Base-by-base conservation (phyloP, 2,797 vertebrate genomes). In the Urocyon cinereoargenteus region DNA sequence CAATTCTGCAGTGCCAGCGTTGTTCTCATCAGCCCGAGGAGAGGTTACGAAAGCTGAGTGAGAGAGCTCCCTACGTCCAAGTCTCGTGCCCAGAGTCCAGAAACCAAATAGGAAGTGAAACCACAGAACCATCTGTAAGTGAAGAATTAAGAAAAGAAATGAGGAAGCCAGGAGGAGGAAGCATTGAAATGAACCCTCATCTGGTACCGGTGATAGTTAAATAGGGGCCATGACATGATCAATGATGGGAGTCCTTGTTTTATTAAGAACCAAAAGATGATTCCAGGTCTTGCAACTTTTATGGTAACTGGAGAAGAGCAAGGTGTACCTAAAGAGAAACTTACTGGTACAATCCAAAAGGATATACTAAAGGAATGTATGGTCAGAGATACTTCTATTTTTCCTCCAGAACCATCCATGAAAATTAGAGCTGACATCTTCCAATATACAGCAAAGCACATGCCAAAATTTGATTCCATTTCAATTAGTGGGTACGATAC, bases 301-400 rank as follows among this genome's bases (percentile, higher is more conserved):
- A 99, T 99, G 21, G 99, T 99, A 95, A 99, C 99, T 0, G 99
- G 99, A 26, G 99, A 99, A 98, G 99, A 99, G 95, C 99, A 99
- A 98, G 99, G 99, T 0, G 99, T 99, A 40, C 97, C 99, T 66
- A 99, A 99, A 97, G 99, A 99, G 92, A 99, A 99, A 95, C 99
- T 99, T 79, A 99, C 99, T 0, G 99, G 99, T 49, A 99, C 99
- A 0, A 99, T 99, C 98, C 99, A 99, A 70, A 99, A 99, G 36
- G 99, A 99, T 97, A 99, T 99, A 98, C 96, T 99, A 87, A 99
- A 99, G 98, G 99, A 99, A 98, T 99, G 99, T 95, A 99, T 99
- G 99, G 99, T 99, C 83, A 99, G 99, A 97, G 99, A 99, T 97
- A 99, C 99, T 0, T 99, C 99, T 3, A 99, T 99, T 97, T 99